Conservation (phyloP, 2,113 vertebrate species). For the Oryzias javanicus region DNA sequence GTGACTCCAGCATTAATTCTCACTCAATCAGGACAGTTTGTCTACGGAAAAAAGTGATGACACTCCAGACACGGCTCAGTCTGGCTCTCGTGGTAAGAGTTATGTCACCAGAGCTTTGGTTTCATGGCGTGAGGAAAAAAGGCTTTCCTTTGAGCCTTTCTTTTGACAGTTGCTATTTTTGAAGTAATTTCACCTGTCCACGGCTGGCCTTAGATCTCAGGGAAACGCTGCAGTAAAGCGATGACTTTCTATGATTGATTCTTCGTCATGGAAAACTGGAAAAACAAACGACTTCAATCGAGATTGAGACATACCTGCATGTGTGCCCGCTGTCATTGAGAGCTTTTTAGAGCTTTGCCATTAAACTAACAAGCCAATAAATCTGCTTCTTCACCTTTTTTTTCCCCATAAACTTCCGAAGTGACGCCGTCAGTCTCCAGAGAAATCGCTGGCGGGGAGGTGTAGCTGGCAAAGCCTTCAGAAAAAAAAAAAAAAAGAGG, state of each 20-base stretch:
- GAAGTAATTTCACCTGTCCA: slow-evolving; percentile 63
- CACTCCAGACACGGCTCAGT: slow-evolving; percentile 36
- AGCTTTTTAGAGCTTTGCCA: slow-evolving; percentile 36
- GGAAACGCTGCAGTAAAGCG: slow-evolving; percentile 42
- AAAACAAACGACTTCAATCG: slow-evolving; percentile 41
- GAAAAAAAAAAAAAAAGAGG: slow-evolving; percentile 18
- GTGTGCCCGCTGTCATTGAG: slow-evolving; percentile 38
- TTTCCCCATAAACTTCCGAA: slow-evolving; percentile 45
- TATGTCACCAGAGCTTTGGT: slow-evolving; percentile 47
- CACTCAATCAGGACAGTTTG: slow-evolving; percentile 34
- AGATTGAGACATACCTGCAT: slow-evolving; percentile 49
- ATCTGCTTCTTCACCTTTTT: slow-evolving; percentile 55
- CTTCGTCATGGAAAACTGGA: slow-evolving; percentile 45
- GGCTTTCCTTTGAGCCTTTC: slow-evolving; percentile 41
- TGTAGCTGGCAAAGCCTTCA: slow-evolving; percentile 40
- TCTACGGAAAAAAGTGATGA: slow-evolving; percentile 45
- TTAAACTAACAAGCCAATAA: slow-evolving; percentile 32
- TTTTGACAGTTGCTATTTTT: slow-evolving; percentile 51
- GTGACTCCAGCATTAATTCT: slow-evolving; percentile 42
- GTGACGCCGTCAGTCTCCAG: slow-evolving; percentile 29
- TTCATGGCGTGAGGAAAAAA: slow-evolving; percentile 57
- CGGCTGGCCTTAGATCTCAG: slow-evolving; percentile 36
- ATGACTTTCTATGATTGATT: slow-evolving; percentile 37
- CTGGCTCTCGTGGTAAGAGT: slow-evolving; percentile 36
- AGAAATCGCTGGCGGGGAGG: slow-evolving; percentile 43